Evolutionary conservation across 1,140 invertebrate species (phyloP).

Genomic region (Atopsyche davidsoni): DNA sequence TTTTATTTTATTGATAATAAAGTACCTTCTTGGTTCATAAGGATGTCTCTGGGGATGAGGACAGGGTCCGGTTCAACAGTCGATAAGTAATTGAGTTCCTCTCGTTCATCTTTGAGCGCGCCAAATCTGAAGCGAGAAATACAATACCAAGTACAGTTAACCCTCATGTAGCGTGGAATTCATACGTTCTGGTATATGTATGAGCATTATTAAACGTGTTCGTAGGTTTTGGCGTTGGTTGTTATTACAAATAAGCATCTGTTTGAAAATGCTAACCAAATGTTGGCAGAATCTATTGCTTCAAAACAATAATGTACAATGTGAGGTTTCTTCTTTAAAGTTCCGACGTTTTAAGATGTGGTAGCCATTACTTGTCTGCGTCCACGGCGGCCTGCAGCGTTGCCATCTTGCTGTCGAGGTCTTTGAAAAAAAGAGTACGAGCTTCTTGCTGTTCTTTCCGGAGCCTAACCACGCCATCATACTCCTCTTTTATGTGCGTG

Average conservation of each 20-base stretch:
- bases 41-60: constrained; percentile 36
- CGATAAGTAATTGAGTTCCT: constrained; percentile 39
- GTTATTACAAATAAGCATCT: too few species aligned
- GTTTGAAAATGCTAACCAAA: too few species aligned
- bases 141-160: too few species aligned
- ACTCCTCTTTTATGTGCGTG: constrained; percentile 40
- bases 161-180: too few species aligned
- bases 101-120: constrained; percentile 39
- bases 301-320: too few species aligned
- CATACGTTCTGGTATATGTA: too few species aligned
- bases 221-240: too few species aligned
- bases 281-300: too few species aligned
- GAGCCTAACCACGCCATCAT: constrained; percentile 35
- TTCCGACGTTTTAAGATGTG: too few species aligned
- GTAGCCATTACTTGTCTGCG: constrained; percentile 41
- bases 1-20: neutral
- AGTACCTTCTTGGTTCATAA: constrained; percentile 38
- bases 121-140: constrained; percentile 36
- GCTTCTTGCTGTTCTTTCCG: constrained; percentile 38
- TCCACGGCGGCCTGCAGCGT: constrained; percentile 39
- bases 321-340: too few species aligned
- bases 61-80: constrained; percentile 38
- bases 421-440: constrained; percentile 38
- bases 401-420: constrained; percentile 34
- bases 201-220: too few species aligned